phyloP scores from a whole-genome alignment of 2,888 invertebrate genomes.

The Monoplex corrugatus region DNA sequence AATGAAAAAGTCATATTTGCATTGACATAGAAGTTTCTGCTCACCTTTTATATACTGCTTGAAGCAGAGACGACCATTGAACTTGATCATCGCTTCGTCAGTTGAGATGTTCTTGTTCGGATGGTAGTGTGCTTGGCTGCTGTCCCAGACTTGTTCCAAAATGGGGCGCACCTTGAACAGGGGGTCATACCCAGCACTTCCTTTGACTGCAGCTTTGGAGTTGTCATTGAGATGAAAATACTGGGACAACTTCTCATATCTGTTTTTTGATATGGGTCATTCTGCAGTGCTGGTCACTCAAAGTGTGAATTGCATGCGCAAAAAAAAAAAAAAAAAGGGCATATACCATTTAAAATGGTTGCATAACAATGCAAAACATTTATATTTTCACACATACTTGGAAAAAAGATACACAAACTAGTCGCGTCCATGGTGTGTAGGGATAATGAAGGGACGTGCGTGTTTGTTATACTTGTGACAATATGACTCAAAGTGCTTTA shows the following conservation, averaged over 20 bases:
- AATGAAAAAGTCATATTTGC: background rate
- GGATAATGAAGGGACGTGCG: no score
- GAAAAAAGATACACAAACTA: no score
- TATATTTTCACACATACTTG: no score
- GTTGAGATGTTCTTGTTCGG: background rate
- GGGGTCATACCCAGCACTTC: background rate
- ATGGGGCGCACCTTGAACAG: background rate
- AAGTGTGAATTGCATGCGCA: no score
- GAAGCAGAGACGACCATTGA: conserved; percentile 39
- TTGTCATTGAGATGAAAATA: conserved; percentile 14
- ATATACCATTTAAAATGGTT: no score
- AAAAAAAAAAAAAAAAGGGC: no score
- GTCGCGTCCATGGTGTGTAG: no score
- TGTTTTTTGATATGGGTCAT: background rate
- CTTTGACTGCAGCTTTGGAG: background rate
- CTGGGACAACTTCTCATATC: background rate
- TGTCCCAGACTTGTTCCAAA: background rate
- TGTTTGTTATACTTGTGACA: no score
- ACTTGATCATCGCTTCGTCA: conserved; percentile 44
- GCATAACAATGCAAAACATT: no score
- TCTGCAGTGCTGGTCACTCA: no score
- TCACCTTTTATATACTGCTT: conserved; percentile 43
- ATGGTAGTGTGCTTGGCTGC: background rate
- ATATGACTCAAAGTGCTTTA: no score
- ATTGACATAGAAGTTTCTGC: background rate